Percentiles rank a stretch among this genome's conserved stretches.
Evolutionary conservation across 2,113 vertebrate genomes (phyloP).

Genomic region (Caloenas nicobarica): DNA sequence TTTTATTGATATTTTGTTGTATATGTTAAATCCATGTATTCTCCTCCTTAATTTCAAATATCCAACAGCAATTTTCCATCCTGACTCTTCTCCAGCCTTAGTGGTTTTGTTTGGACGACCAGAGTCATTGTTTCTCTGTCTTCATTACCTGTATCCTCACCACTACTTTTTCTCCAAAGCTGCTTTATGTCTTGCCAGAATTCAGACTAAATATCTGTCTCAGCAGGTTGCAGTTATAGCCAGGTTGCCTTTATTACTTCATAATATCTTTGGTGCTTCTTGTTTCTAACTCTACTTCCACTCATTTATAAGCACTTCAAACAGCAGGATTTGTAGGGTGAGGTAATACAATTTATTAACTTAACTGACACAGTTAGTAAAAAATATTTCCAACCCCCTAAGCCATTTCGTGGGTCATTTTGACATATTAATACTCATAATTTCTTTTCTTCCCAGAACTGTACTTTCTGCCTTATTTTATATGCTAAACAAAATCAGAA

Average conservation of each 20-base stretch:
- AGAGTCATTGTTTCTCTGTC: neutral
- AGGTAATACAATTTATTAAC: neutral
- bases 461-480: neutral
- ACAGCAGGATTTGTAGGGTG: neutral
- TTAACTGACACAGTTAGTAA: neutral
- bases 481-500: neutral
- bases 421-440: neutral
- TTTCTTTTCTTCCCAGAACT: neutral
- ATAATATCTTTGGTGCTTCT: neutral
- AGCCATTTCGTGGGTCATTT: neutral
- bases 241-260: neutral
- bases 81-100: neutral
- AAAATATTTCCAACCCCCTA: neutral
- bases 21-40: neutral
- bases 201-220: neutral
- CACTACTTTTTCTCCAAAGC: neutral
- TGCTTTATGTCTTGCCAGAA: neutral
- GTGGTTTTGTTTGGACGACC: neutral
- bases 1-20: neutral
- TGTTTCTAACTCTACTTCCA: slow-evolving; percentile 6
- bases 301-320: neutral
- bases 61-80: neutral
- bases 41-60: neutral
- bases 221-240: neutral
- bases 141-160: neutral